These are phyloP conservation scores for Hipposideros larvatus DNA, from an alignment of 2,797 vertebrate genomes.

Conservation along the genomic window DNA sequence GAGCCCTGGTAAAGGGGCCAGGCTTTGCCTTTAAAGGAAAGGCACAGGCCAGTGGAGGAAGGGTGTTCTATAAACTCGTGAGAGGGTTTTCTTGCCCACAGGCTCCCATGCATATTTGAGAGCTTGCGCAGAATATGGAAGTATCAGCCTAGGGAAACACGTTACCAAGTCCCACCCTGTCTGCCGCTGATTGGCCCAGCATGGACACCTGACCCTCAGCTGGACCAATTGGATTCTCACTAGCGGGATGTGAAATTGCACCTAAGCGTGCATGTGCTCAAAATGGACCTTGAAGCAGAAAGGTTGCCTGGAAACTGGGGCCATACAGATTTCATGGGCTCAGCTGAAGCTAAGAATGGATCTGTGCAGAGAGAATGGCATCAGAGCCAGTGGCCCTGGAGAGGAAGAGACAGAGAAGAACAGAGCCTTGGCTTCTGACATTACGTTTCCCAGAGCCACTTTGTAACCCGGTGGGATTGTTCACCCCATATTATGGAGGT, in stretches of 20 bases:
- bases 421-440: not conserved
- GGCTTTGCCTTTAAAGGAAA: not conserved
- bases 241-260: not conserved
- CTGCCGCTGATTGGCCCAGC: not conserved
- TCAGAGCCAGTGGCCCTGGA: not conserved
- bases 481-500: rapidly evolving
- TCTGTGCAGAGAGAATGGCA: no score
- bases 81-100: rapidly evolving
- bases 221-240: not conserved
- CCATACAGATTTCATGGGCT: not conserved
- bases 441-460: not conserved
- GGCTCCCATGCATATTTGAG: rapidly evolving
- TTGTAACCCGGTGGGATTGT: rapidly evolving
- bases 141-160: rapidly evolving
- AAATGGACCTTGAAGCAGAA: not conserved
- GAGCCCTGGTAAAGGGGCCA: not conserved
- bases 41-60: not conserved
- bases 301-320: not conserved
- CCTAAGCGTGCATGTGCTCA: rapidly evolving
- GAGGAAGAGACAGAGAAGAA: not conserved
- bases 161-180: not conserved
- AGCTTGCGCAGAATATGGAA: not conserved
- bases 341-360: not conserved
- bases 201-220: not conserved
- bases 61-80: not conserved